Evolutionary conservation across 1,140 invertebrate species (phyloP).

Genomic region (Drosophila elegans): DNA sequence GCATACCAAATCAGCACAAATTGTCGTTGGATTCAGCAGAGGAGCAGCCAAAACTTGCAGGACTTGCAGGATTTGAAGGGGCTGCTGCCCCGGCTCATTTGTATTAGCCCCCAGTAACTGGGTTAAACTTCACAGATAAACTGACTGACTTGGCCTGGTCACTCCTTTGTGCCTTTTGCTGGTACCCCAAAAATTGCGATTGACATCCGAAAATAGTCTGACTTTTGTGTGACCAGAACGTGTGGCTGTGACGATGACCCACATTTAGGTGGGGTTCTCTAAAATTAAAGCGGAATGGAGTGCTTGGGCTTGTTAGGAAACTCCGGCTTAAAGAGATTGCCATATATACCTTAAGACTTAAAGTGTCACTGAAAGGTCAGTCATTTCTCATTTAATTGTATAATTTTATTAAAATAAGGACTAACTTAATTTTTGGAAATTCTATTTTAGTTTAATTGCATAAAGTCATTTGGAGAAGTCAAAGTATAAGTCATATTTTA

Average conservation of each 20-base stretch:
- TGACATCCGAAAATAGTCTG: slow-evolving; percentile 32
- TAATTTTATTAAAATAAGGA: too few species aligned
- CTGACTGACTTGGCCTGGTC: slow-evolving; percentile 22
- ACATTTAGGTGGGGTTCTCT: slow-evolving; percentile 9
- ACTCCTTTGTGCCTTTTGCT: slow-evolving; percentile 10
- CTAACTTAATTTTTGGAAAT: too few species aligned
- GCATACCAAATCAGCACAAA: slow-evolving; percentile 44
- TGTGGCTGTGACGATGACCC: slow-evolving; percentile 22
- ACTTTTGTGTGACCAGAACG: slow-evolving; percentile 21
- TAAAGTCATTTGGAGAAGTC: too few species aligned
- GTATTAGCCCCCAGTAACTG: slow-evolving; percentile 62
- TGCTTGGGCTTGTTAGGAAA: not conserved
- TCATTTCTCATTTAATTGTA: too few species aligned
- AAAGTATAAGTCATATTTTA: too few species aligned
- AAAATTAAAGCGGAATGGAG: slow-evolving; percentile 22
- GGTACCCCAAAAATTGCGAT: slow-evolving; percentile 27
- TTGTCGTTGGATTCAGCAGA: slow-evolving; percentile 33
- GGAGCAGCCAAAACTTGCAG: slow-evolving; percentile 24
- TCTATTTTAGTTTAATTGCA: too few species aligned
- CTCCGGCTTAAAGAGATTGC: too few species aligned
- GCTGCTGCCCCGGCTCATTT: slow-evolving; percentile 40
- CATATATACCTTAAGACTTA: too few species aligned
- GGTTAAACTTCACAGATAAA: slow-evolving; percentile 63
- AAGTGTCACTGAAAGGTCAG: too few species aligned
- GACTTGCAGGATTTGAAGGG: slow-evolving; percentile 7